Evolutionary conservation across 2,888 invertebrate genomes (phyloP).

Genomic region (Liopterus haemorrhoidalis): DNA sequence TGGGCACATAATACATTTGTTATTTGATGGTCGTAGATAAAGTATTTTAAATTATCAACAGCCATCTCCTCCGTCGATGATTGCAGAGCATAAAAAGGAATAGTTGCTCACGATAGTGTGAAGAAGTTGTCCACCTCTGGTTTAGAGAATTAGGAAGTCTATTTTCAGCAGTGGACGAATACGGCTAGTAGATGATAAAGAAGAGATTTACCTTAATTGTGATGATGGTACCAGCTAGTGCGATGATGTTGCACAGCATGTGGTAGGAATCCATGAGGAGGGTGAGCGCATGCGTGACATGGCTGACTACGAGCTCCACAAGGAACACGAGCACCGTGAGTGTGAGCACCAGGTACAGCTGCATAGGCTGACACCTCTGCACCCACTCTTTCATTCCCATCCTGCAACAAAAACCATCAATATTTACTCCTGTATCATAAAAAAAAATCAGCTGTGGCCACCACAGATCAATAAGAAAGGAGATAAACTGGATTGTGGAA

Average conservation of each 20-base stretch:
- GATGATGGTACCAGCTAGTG: conserved; percentile 71
- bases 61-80: too few species aligned
- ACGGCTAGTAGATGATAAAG: not conserved
- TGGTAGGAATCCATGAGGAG: conserved; percentile 90
- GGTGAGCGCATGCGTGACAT: conserved; percentile 86
- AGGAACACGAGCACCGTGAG: conserved; percentile 72
- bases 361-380: conserved; percentile 66
- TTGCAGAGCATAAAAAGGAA: too few species aligned
- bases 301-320: conserved; percentile 77
- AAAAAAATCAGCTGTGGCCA: too few species aligned
- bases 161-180: not conserved
- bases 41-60: too few species aligned
- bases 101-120: too few species aligned
- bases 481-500: too few species aligned
- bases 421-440: too few species aligned
- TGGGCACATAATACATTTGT: too few species aligned
- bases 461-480: too few species aligned
- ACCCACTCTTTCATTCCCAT: conserved; percentile 79
- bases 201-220: conserved; percentile 64
- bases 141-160: too few species aligned
- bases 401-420: conserved; percentile 6
- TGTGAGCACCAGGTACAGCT: conserved; percentile 65
- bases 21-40: too few species aligned
- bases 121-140: too few species aligned
- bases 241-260: conserved; percentile 88